A percentile compares a stretch with the other conserved stretches of the same genome.
Conservation (phyloP, 1,140 invertebrate genomes). For the Bombus cullumanus region DNA sequence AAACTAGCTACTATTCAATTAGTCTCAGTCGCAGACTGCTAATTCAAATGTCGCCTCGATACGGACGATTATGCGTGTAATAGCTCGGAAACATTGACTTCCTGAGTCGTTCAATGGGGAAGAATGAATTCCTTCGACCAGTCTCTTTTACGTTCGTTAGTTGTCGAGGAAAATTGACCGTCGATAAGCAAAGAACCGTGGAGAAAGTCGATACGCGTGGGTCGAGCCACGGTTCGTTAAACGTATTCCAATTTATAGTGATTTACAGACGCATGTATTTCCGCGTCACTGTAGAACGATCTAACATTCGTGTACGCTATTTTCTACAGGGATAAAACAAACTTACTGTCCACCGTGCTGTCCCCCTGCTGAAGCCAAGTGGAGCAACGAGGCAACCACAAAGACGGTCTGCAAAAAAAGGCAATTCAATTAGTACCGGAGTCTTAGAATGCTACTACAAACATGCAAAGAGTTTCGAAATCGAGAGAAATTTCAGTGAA, state of each 20-base stretch:
- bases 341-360: constrained; percentile 67
- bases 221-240: constrained; percentile 5
- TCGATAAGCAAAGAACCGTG: neutral
- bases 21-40: neutral
- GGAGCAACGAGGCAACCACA: constrained; percentile 43
- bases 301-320: neutral
- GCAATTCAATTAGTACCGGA: neutral
- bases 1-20: neutral
- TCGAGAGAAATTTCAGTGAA: neutral
- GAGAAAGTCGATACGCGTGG: constrained; percentile 18
- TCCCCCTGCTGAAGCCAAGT: constrained; percentile 40
- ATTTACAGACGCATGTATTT: neutral
- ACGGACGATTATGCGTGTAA: constrained; percentile 1
- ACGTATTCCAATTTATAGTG: neutral
- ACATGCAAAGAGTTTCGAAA: neutral
- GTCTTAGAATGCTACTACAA: neutral
- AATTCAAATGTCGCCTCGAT: neutral
- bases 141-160: neutral
- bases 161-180: neutral
- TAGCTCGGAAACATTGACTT: neutral
- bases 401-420: constrained; percentile 54
- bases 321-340: neutral
- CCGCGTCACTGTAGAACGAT: neutral
- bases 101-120: neutral
- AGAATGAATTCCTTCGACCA: neutral